Evolutionary conservation across 2,888 invertebrate species (phyloP).

Genomic region (Stenoptilia bipunctidactyla): DNA sequence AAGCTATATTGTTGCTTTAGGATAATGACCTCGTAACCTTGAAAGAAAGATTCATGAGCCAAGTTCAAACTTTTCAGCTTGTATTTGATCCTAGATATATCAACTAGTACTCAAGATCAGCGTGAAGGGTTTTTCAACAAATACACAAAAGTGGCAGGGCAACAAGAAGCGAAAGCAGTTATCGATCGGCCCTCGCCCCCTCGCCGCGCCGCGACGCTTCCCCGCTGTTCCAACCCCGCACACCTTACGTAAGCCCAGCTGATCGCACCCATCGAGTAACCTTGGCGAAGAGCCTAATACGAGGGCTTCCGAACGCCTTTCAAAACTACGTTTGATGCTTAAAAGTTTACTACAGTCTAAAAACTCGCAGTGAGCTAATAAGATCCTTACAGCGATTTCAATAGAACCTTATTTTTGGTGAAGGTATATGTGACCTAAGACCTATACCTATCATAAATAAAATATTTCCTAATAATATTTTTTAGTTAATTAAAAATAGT

Average conservation of each 20-base stretch:
- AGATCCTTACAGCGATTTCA: too few relatives aligned
- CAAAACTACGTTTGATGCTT: neutral
- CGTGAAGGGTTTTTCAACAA: slow-evolving; percentile 24
- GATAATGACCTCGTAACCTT: too few relatives aligned
- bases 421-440: too few relatives aligned
- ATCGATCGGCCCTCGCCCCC: slow-evolving; percentile 65
- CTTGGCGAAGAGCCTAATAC: slow-evolving; percentile 57
- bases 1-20: too few relatives aligned
- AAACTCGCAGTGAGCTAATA: too few relatives aligned
- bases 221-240: slow-evolving; percentile 29
- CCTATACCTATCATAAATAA: too few relatives aligned
- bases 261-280: slow-evolving; percentile 66
- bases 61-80: slow-evolving; percentile 10
- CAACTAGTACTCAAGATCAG: too few relatives aligned
- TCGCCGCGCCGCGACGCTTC: slow-evolving; percentile 23
- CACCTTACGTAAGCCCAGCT: slow-evolving; percentile 67
- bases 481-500: too few relatives aligned
- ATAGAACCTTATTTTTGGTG: too few relatives aligned
- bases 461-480: too few relatives aligned
- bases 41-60: neutral
- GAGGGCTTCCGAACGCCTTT: slow-evolving; percentile 26
- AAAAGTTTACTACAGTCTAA: neutral
- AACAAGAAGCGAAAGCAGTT: slow-evolving; percentile 52
- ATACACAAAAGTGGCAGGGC: slow-evolving; percentile 38
- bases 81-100: neutral